Conservation (phyloP, 37 sponge, comb jelly and placozoan genomes). For the Beroe forskalii region DNA sequence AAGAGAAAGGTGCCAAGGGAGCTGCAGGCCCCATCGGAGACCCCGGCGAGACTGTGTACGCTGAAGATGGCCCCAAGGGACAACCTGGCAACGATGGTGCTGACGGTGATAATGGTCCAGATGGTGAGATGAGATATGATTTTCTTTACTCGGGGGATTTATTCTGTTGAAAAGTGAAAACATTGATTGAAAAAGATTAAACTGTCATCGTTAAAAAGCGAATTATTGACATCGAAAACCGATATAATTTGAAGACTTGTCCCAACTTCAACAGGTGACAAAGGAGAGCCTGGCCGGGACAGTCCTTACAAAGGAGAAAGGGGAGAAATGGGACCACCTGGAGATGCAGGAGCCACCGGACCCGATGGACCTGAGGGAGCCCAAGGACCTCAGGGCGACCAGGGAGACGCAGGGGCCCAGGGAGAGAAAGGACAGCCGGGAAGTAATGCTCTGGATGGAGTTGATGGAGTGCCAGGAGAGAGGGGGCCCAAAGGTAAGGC, state of each 20-base stretch:
- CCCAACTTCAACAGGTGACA: background rate
- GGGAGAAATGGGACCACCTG: background rate
- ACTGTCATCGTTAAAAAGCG: too few relatives aligned
- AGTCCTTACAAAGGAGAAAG: background rate
- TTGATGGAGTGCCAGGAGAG: background rate
- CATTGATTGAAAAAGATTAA: too few relatives aligned
- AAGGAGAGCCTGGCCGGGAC: slow-evolving; percentile 43
- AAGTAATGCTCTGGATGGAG: background rate
- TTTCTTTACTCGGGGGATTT: too few relatives aligned
- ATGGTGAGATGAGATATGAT: too few relatives aligned
- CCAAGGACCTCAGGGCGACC: background rate
- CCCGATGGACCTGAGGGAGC: background rate
- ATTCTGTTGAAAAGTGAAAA: too few relatives aligned
- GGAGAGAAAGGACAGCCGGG: slow-evolving; percentile 17
- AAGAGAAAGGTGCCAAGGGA: slow-evolving; percentile 26
- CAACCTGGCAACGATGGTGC: background rate
- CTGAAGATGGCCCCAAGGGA: background rate
- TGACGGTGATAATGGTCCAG: background rate
- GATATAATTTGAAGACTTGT: too few relatives aligned
- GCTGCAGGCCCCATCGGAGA: background rate
- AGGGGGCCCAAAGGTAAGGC: background rate
- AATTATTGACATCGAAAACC: too few relatives aligned
- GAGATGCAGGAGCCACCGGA: slow-evolving; percentile 3
- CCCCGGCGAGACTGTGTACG: background rate
- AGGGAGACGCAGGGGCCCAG: background rate